Percentiles rank a stretch among this genome's conserved stretches.
phyloP scores from a whole-genome alignment of 2,797 vertebrate genomes.

The Coregonus suidteri region DNA sequence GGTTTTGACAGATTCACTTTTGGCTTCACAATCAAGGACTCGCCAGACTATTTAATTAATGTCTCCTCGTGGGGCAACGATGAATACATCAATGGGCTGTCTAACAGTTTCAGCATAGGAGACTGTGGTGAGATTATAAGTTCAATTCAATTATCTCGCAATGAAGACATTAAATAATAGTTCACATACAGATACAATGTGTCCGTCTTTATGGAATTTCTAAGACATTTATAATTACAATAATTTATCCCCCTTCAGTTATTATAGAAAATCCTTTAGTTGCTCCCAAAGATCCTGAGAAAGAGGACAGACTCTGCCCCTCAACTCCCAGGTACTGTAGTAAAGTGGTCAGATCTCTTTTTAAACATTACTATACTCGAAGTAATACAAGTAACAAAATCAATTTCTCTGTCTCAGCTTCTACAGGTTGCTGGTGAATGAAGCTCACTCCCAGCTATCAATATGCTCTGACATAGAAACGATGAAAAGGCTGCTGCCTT shows the following conservation, averaged over 20 bases:
- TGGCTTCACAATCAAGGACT: constrained; percentile 90
- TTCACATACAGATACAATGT: too few species aligned
- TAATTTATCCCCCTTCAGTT: constrained; percentile 71
- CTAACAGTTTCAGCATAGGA: constrained; percentile 82
- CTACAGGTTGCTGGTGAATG: constrained; percentile 89
- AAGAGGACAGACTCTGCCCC: constrained; percentile 89
- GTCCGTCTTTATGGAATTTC: too few species aligned
- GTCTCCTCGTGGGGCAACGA: constrained; percentile 87
- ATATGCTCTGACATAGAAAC: constrained; percentile 75
- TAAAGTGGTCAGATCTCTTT: too few species aligned
- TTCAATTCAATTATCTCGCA: neutral
- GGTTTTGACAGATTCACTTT: constrained; percentile 89
- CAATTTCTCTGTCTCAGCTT: constrained; percentile 69
- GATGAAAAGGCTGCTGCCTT: constrained; percentile 78
- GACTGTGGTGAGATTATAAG: constrained; percentile 83
- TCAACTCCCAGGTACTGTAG: constrained; percentile 85
- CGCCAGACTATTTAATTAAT: constrained; percentile 85
- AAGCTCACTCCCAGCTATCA: constrained; percentile 85
- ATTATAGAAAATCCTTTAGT: constrained; percentile 91
- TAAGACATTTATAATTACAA: neutral
- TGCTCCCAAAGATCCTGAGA: constrained; percentile 87
- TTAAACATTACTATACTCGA: too few species aligned
- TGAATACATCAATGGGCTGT: constrained; percentile 81
- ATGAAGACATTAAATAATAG: too few species aligned
- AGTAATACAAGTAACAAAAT: too few species aligned